These are phyloP conservation scores for Saxicola maurus DNA, from an alignment of 2,797 vertebrate genomes.

Conservation along the genomic window DNA sequence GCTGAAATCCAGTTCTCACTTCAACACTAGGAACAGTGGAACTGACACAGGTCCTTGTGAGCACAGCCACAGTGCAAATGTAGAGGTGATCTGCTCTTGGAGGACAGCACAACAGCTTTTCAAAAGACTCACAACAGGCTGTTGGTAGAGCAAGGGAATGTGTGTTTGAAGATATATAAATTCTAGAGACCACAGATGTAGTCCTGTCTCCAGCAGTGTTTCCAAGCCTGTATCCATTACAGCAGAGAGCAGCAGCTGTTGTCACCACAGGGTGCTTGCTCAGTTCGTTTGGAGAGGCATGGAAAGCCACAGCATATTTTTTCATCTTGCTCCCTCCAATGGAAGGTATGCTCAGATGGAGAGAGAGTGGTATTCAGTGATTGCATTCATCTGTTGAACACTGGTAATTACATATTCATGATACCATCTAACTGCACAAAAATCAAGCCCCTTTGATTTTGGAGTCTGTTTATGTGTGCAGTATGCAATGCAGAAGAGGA, in stretches of 20 bases:
- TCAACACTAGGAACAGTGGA: neutral
- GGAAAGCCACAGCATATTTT: neutral
- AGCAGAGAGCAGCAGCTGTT: neutral
- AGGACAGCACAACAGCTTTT: neutral
- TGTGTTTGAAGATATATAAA: neutral
- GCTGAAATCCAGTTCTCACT: neutral
- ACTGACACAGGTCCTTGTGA: neutral
- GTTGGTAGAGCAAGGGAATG: neutral
- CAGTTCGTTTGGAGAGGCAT: accelerated
- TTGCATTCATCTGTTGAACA: neutral
- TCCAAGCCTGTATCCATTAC: neutral
- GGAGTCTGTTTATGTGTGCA: neutral
- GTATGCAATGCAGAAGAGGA: neutral
- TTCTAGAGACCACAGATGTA: neutral
- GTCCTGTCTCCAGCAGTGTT: neutral
- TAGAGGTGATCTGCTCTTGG: neutral
- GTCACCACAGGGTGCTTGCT: neutral
- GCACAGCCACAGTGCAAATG: neutral
- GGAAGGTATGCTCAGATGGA: neutral
- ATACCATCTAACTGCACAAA: neutral
- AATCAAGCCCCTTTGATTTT: neutral
- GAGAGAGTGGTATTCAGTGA: neutral
- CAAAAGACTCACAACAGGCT: neutral
- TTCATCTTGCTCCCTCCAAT: neutral
- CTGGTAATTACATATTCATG: neutral